These are phyloP conservation scores for Poicephalus meyeri DNA, from an alignment of 2,113 vertebrate species.

Conservation along the genomic window DNA sequence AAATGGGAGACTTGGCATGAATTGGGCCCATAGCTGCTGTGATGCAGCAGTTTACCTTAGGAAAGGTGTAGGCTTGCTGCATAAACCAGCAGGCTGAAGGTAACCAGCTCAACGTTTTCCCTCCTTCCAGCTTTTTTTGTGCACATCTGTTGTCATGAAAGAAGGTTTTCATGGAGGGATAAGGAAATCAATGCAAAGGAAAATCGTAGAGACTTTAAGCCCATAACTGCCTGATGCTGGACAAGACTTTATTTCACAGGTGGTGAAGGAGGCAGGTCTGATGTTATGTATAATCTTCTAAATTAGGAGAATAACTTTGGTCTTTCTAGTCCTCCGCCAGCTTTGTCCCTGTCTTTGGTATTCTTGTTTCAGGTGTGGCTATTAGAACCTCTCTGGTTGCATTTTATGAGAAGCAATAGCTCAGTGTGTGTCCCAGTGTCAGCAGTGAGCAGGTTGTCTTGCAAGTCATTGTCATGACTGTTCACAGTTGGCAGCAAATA, in stretches of 20 bases:
- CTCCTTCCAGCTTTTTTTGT: not conserved
- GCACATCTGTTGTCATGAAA: not conserved
- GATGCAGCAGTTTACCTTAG: not conserved
- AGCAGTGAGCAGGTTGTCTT: not conserved
- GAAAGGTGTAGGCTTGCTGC: not conserved
- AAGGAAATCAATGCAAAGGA: not conserved
- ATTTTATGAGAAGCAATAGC: not conserved
- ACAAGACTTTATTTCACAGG: not conserved
- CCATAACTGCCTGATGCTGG: not conserved
- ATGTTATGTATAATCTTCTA: not conserved
- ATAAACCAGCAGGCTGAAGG: not conserved
- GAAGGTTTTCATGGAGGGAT: not conserved
- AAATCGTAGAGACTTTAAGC: not conserved
- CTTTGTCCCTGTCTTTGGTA: not conserved
- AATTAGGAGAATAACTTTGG: not conserved
- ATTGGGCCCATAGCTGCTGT: not conserved
- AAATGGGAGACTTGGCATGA: not conserved
- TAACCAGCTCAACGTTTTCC: not conserved
- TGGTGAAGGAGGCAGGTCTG: not conserved
- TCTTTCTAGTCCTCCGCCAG: not conserved
- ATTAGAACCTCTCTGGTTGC: not conserved
- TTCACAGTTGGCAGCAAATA: not conserved
- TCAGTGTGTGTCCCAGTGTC: not conserved
- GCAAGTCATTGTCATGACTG: rapidly evolving
- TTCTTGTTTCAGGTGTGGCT: not conserved